These are phyloP conservation scores for Ceratotherium simum DNA, from an alignment of 2,113 vertebrate species.

Conservation along the genomic window DNA sequence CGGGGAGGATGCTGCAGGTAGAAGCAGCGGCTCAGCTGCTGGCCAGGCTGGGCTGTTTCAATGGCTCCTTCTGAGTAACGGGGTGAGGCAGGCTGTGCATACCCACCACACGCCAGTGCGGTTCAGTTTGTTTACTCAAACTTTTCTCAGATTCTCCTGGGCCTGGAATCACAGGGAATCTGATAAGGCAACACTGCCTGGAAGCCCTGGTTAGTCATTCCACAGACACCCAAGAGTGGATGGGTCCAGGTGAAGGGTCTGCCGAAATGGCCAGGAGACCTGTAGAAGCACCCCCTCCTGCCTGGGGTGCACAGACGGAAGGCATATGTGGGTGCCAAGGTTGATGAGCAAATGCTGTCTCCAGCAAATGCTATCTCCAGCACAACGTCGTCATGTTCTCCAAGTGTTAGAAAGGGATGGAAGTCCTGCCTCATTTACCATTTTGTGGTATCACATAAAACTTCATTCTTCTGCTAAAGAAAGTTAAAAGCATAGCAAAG, in stretches of 20 bases:
- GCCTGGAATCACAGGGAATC: not conserved
- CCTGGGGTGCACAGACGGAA: accelerated
- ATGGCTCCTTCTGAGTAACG: accelerated
- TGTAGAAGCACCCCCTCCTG: accelerated
- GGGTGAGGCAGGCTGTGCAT: accelerated
- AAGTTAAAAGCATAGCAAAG: not conserved
- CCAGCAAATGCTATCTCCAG: accelerated
- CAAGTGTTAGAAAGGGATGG: accelerated
- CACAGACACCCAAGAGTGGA: accelerated
- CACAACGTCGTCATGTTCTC: accelerated
- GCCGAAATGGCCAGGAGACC: accelerated
- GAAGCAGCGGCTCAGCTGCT: not conserved
- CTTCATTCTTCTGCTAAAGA: not conserved
- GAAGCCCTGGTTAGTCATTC: accelerated
- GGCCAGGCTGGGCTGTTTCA: accelerated
- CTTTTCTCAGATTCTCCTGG: not conserved
- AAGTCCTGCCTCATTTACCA: not conserved
- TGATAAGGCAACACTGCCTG: not conserved
- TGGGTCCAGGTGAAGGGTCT: not conserved
- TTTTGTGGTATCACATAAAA: not conserved
- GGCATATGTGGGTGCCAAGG: accelerated
- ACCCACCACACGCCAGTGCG: accelerated
- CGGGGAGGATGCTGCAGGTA: accelerated
- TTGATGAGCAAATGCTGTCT: accelerated
- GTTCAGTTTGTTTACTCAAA: too few species aligned